Evolutionary conservation across 1,140 invertebrate genomes (phyloP), one percentile per base, ranked within the genome.

Genomic region (Trichonephila inaurata): DNA sequence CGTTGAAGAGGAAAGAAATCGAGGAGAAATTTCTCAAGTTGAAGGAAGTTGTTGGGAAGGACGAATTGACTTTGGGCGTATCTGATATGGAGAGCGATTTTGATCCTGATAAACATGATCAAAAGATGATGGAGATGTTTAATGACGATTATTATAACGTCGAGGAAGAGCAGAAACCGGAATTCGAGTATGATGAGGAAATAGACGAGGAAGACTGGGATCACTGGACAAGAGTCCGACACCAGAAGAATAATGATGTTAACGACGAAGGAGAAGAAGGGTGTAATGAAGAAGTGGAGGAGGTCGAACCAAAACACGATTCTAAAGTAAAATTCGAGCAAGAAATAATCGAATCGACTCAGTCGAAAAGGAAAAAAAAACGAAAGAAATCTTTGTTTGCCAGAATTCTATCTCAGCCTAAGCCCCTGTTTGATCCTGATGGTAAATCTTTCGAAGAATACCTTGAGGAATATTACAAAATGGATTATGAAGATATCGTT

Each of bases 401-500:
- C 62, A 96, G 98, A 95, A 96, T 97, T 51, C 95, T 98, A 4
- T 96, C 96, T 4, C 96, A 97, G 86, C 95, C 96, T 94, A 99
- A 98, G 95, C 98, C 98, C 0, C 96, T 97, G 85, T 99, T 98
- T 96, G 97, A 99, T 96, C 98, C 98, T 0, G 33, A 83, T 72
- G 89, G 87, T 18, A 94, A 94, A 92, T 88, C 97, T 1, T 98
- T 98, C 96, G 97, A 98, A 83, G 96, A 99, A 95, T 99, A 99
- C 95, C 97, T 99, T 95, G 98, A 99, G 95, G 98, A 99, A 95
- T 99, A 99, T 96, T 99, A 99, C 95, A 97, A 97, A 94, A 96
- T 99, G 94, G 98, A 99, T 96, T 99, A 97, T 96, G 99, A 99
- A 95, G 99, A 99, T 96, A 97, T 99, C 64, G 97, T 99, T 94